phyloP scores from a whole-genome alignment of 2,888 invertebrate genomes.

The Cephus pulcher region DNA sequence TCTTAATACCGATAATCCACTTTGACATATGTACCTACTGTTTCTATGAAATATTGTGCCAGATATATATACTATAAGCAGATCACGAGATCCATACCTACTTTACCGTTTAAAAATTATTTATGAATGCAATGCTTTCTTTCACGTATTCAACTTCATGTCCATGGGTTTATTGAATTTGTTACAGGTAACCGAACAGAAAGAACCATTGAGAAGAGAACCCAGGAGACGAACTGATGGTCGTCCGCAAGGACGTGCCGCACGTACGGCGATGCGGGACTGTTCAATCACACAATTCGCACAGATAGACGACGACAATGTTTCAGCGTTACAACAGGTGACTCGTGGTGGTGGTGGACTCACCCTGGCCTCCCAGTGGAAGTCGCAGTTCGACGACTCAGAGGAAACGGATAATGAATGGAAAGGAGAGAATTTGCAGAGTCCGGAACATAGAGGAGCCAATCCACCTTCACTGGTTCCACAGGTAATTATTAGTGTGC shows the following conservation, averaged over 20 bases:
- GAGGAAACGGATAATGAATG: conserved; percentile 96
- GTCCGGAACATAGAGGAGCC: conserved; percentile 66
- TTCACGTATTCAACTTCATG: background rate
- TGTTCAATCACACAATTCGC: conserved; percentile 92
- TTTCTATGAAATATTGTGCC: background rate
- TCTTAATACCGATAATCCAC: background rate
- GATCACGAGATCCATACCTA: background rate
- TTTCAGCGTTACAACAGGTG: conserved; percentile 88
- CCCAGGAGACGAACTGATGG: conserved; percentile 55
- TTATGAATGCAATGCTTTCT: background rate
- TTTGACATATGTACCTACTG: background rate
- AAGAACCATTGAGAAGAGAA: conserved; percentile 61
- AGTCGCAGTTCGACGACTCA: conserved; percentile 95
- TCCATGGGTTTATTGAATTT: background rate
- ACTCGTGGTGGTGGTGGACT: conserved; percentile 87
- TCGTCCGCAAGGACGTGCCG: conserved; percentile 56
- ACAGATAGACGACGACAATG: conserved; percentile 92
- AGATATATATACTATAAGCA: background rate
- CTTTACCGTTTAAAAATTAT: background rate
- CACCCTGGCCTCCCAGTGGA: conserved; percentile 94
- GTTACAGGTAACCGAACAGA: conserved; percentile 61
- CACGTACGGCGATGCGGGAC: conserved; percentile 74
- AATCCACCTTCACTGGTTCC: conserved; percentile 49
- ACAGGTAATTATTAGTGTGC: conserved; percentile 46
- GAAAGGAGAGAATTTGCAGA: conserved; percentile 79